Conservation (phyloP, 2,797 vertebrate genomes). For the Xenentodon cancila region DNA sequence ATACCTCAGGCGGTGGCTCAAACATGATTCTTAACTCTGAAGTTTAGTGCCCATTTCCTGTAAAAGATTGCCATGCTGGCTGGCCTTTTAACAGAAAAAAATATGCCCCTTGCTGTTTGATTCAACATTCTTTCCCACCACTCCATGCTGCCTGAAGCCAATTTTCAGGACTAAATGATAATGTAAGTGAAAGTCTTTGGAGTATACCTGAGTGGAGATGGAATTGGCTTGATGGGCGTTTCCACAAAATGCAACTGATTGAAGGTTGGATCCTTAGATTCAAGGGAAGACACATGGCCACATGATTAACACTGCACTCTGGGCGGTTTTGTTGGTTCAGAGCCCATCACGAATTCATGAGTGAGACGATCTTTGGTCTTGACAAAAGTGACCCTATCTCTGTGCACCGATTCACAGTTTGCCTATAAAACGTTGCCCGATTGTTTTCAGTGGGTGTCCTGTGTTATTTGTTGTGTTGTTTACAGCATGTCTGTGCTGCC, state of each 20-base stretch:
- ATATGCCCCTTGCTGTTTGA: slow-evolving; percentile 38
- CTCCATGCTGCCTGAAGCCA: slow-evolving; percentile 50
- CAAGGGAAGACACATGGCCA: slow-evolving; percentile 14
- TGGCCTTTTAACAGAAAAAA: slow-evolving; percentile 35
- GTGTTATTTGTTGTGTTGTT: slow-evolving; percentile 8
- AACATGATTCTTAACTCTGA: slow-evolving; percentile 22
- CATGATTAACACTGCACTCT: slow-evolving; percentile 16
- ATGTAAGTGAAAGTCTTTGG: slow-evolving; percentile 29
- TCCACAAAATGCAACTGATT: slow-evolving; percentile 20
- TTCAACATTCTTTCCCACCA: slow-evolving; percentile 28
- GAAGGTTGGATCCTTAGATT: slow-evolving; percentile 14
- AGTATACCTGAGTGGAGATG: slow-evolving; percentile 16
- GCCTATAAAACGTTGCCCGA: not conserved
- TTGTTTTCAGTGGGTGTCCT: slow-evolving; percentile 8
- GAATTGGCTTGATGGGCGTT: slow-evolving; percentile 32
- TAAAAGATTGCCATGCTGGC: slow-evolving; percentile 21
- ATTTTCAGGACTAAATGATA: slow-evolving; percentile 52
- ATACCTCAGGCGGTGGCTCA: slow-evolving; percentile 20
- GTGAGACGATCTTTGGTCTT: no score
- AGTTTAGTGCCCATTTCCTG: slow-evolving; percentile 19
- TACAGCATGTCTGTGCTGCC: slow-evolving; percentile 6
- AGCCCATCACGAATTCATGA: not conserved
- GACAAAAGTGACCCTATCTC: no score
- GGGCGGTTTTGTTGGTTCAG: not conserved
- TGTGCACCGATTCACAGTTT: not conserved